Base-by-base conservation (phyloP, 2,113 vertebrate genomes). In the Fulmarus glacialis region DNA sequence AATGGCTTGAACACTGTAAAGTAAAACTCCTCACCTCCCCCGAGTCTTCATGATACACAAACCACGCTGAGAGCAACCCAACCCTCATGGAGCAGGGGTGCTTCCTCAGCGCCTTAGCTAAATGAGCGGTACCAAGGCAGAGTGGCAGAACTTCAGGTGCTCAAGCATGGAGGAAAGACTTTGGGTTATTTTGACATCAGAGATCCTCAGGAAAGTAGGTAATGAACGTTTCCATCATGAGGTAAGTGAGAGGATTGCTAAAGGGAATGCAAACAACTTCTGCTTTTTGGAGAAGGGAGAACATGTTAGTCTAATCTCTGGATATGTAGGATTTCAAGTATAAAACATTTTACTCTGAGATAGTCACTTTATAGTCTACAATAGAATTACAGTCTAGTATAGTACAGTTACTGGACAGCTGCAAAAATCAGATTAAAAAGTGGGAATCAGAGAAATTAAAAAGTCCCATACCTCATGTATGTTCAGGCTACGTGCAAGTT, bases 231-330 rank as follows among this genome's bases (percentile, higher is more conserved):
- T 85, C 52, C 27, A 40, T 60, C 16, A 12, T 17, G 43, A 85
- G 9, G 7, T 22, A 58, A 63, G 24, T 36, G 18, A 90, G 42
- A 75, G 18, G 34, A 80, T n/a, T 30, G 20, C 42, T 64, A 50
- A 71, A 20, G 16, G 42, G 40, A 90, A 89, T 9, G 23, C 48
- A 52, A 94, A 86, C 12, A 58, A 66, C 24, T 62, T 59, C 19
- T 42, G 19, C 63, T 60, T 38, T 53, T 72, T 72, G 26, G 22
- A 89, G 32, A 72, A 78, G 12, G 52, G 4, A 68, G n/a, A 79
- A 82, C 0, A 0, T 15, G 8, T 55, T 67, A 36, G n/a, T 30
- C 40, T 47, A 17, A 64, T 80, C 38, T 60, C 70, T 77, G 29
- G 43, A 64, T 83, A 88, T 0, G 4, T 2, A 56, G 3, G 15